A percentile compares a stretch with the other conserved stretches of the same genome.
Evolutionary conservation across 2,113 vertebrate species (phyloP).

Genomic region (Vidua macroura): DNA sequence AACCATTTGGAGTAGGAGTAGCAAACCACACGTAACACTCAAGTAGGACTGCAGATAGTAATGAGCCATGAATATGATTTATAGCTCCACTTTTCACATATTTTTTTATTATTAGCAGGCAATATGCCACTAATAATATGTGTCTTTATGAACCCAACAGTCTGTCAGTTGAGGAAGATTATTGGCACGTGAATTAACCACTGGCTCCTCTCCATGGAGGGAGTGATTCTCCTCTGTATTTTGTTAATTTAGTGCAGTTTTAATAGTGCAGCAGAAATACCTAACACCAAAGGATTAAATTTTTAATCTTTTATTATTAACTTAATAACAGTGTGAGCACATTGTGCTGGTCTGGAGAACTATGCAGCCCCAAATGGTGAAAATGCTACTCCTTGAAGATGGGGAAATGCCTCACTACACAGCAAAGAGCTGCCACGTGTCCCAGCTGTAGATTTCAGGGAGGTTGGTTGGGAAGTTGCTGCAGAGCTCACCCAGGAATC

Average conservation of each 20-base stretch:
- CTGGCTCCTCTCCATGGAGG: not conserved
- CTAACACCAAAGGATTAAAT: not conserved
- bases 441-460: rapidly evolving
- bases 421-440: not conserved
- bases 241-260: not conserved
- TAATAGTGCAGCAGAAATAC: not conserved
- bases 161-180: not conserved
- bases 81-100: not conserved
- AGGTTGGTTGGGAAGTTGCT: not conserved
- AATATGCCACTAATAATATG: not conserved
- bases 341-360: not conserved
- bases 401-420: not conserved
- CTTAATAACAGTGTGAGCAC: not conserved
- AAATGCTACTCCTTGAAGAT: not conserved
- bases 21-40: not conserved
- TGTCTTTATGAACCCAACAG: not conserved
- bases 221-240: not conserved
- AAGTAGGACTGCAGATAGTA: not conserved
- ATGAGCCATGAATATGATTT: not conserved
- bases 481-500: not conserved
- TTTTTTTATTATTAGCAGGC: not conserved
- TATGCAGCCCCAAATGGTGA: not conserved
- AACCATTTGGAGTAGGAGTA: not conserved
- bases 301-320: not conserved
- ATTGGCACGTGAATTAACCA: not conserved